Percentiles rank a stretch among this genome's conserved stretches.
These are phyloP conservation scores for Barnardius zonarius DNA, from an alignment of 2,113 vertebrate species.

Conservation along the genomic window DNA sequence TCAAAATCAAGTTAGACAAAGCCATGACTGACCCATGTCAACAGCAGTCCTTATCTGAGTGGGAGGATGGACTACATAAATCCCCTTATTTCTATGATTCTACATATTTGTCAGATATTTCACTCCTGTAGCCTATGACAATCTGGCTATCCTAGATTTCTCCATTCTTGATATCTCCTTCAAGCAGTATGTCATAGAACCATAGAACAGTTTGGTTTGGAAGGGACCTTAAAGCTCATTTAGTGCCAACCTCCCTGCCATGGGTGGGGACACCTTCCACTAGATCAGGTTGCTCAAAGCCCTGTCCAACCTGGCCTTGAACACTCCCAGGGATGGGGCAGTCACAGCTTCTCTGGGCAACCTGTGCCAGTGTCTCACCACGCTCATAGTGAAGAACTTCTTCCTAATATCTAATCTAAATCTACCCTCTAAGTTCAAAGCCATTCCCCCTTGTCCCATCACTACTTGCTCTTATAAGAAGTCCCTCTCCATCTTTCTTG, in stretches of 20 bases:
- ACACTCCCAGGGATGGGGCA: not conserved
- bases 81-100: not conserved
- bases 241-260: not conserved
- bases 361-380: not conserved
- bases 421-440: not conserved
- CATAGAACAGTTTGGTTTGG: not conserved
- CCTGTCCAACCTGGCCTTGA: not conserved
- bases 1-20: not conserved
- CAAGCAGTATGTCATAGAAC: not conserved
- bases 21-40: not conserved
- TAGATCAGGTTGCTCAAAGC: not conserved
- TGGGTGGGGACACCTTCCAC: not conserved
- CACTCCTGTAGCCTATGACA: not conserved
- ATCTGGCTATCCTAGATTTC: not conserved
- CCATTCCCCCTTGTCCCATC: not conserved
- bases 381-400: not conserved
- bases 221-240: not conserved
- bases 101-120: not conserved
- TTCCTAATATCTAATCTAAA: not conserved
- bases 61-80: not conserved
- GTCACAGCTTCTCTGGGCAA: not conserved
- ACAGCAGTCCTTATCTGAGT: not conserved
- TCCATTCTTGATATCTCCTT: not conserved
- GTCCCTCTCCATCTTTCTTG: not conserved
- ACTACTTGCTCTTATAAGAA: not conserved